Evolutionary conservation across 2,113 vertebrate genomes (phyloP).

Genomic region (Pachyramphus minor): DNA sequence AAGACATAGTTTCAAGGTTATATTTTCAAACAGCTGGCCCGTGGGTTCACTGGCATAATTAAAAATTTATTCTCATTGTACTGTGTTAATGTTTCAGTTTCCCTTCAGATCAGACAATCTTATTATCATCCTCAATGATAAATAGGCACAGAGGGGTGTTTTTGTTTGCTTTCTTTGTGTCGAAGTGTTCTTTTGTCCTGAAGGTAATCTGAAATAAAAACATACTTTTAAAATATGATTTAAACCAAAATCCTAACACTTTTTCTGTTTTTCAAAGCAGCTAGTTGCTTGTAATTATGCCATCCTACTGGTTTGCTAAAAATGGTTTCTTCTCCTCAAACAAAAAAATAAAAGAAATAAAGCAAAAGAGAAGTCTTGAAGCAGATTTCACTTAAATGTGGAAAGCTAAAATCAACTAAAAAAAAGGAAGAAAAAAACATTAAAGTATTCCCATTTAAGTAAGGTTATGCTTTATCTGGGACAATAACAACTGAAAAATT

Average conservation of each 20-base stretch:
- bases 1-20: background rate
- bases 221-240: background rate
- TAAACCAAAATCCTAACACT: background rate
- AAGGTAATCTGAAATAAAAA: background rate
- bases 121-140: background rate
- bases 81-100: background rate
- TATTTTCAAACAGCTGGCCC: background rate
- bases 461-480: background rate
- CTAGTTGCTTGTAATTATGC: background rate
- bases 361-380: background rate
- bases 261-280: background rate
- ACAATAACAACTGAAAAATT: constrained; percentile 37
- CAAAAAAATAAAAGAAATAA: background rate
- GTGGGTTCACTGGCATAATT: background rate
- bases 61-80: background rate
- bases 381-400: background rate
- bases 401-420: background rate
- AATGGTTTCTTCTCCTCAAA: background rate
- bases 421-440: background rate
- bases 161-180: background rate
- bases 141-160: background rate
- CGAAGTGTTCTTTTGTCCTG: background rate
- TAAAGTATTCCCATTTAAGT: background rate
- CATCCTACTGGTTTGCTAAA: background rate
- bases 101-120: background rate